Conservation (phyloP, 2,888 invertebrate species). For the Ctenicera cuprea region DNA sequence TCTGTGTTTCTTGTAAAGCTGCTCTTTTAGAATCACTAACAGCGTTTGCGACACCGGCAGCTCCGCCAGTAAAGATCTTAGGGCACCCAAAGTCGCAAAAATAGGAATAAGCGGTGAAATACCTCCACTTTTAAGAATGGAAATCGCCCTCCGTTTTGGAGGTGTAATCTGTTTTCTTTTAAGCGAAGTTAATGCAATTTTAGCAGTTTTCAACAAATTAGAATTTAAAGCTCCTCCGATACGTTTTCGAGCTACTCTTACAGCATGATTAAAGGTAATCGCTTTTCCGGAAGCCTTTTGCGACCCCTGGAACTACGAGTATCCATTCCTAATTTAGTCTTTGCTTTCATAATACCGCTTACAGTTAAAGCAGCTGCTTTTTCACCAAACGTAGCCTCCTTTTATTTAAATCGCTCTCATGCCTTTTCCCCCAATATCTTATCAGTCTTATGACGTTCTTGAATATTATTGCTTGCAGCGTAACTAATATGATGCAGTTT, state of each 20-base stretch:
- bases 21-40: conserved; percentile 65
- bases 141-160: conserved; percentile 55
- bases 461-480: conserved; percentile 36
- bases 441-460: conserved; percentile 62
- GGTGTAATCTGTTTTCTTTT: background rate
- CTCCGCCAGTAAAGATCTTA: conserved; percentile 63
- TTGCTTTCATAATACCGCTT: conserved; percentile 63
- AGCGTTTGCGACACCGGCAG: conserved; percentile 66
- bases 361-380: conserved; percentile 62
- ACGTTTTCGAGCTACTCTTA: background rate
- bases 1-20: background rate
- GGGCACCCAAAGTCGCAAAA: conserved; percentile 63
- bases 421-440: conserved; percentile 63
- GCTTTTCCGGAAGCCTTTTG: background rate
- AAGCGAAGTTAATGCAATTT: too few species aligned
- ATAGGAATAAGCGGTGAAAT: too few species aligned
- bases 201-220: too few species aligned
- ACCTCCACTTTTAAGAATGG: conserved; percentile 65
- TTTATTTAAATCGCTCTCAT: conserved; percentile 60
- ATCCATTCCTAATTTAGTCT: conserved; percentile 62
- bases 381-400: conserved; percentile 63
- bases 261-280: background rate
- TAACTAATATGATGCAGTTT: conserved; percentile 62
- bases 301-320: background rate
- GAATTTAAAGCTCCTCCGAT: too few species aligned